These are phyloP conservation scores for Tachysurus fulvidraco DNA, from an alignment of 2,113 vertebrate species.

Conservation along the genomic window DNA sequence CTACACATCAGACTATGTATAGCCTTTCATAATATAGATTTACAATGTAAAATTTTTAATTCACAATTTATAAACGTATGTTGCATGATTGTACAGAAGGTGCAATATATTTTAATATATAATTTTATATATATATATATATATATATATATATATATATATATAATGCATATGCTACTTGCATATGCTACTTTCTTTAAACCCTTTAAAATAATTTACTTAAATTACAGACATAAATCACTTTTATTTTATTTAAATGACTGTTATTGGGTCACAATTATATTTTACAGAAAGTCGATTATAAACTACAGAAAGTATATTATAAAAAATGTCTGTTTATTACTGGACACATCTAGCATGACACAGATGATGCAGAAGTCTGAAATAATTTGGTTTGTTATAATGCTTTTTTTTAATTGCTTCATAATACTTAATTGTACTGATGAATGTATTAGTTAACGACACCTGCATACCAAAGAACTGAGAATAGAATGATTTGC, in stretches of 20 bases:
- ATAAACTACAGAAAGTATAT: background rate
- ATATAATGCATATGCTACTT: too few species aligned
- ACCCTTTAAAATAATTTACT: background rate
- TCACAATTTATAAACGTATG: background rate
- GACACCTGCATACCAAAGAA: slow-evolving; percentile 35
- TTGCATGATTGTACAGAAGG: background rate
- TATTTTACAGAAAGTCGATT: slow-evolving; percentile 3
- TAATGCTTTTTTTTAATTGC: too few species aligned
- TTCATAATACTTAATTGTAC: slow-evolving; percentile 33
- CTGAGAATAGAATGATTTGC: slow-evolving; percentile 33
- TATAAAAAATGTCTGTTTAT: slow-evolving; percentile 25
- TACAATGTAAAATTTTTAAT: background rate
- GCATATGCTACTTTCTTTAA: background rate
- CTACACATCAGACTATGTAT: slow-evolving; percentile 39
- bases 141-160: too few species aligned
- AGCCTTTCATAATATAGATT: slow-evolving; percentile 4
- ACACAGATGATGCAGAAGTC: background rate
- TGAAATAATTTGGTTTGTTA: too few species aligned
- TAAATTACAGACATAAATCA: too few species aligned
- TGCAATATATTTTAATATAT: background rate
- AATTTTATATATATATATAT: too few species aligned
- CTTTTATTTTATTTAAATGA: too few species aligned
- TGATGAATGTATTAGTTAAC: slow-evolving; percentile 41
- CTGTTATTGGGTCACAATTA: background rate
- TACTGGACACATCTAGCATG: background rate